Base-by-base conservation (phyloP, 2,888 invertebrate genomes). In the Lordiphosa andalusiaca region DNA sequence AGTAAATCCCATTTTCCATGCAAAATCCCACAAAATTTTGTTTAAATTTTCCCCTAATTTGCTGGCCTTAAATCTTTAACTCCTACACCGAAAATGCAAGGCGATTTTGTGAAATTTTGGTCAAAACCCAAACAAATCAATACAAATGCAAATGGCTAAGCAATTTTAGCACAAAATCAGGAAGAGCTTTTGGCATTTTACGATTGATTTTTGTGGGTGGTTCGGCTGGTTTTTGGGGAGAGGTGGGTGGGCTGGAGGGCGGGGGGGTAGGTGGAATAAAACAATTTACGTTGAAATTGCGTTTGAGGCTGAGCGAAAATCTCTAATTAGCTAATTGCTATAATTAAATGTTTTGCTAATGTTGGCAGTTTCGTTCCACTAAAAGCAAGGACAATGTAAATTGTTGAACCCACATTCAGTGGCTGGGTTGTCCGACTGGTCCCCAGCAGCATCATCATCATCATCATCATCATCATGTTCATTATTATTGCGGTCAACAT, bases 301-400 rank as follows among this genome's bases (percentile, higher is more conserved):
- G 62, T 60, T 63, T 44, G 46, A 39, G 59, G 55, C 63, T 48
- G 42, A 61, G 61, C 61, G 59, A 66, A 70, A 84, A 75, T 84
- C 82, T 84, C 71, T 82, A 85, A 85, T 85, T 82, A 86, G 85
- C 84, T 85, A 85, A 85, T 85, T 86, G 85, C 69, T 75, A 70
- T 85, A 86, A 85, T 85, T 84, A 86, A 82, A 83, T 76, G 82
- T 72, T 76, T 70, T 69, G 82, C 80, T 74, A 80, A 84, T 77
- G 80, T 67, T 67, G 66, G 69, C 73, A 74, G 80, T 84, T 30
- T 76, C 75, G 78, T 71, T 78, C 67, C 71, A 69, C 74, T 65
- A 54, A 63, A 72, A 71, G 63, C 75, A 72, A 84, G 75, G 71
- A 77, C 69, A 84, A 84, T 84, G 84, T 71, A 84, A 84, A 84